These are phyloP conservation scores for Rhabdomys dilectus DNA, from an alignment of 2,113 vertebrate species.

Conservation along the genomic window DNA sequence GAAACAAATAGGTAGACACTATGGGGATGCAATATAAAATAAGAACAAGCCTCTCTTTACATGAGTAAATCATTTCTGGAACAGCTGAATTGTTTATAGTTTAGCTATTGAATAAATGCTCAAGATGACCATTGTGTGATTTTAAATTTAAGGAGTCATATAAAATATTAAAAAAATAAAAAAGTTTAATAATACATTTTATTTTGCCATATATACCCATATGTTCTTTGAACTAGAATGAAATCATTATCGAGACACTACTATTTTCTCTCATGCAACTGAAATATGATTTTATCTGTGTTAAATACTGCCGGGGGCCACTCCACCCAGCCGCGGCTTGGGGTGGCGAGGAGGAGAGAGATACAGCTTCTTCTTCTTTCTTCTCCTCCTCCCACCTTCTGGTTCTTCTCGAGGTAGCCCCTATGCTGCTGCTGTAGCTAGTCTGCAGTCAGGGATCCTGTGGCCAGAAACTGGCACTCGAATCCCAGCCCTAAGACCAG, in stretches of 20 bases:
- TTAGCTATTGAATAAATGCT: neutral
- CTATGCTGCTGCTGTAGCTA: no score
- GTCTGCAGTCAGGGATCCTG: no score
- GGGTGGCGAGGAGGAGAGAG: no score
- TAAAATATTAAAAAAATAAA: neutral
- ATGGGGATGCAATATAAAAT: neutral
- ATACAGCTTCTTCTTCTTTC: no score
- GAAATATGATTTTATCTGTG: neutral
- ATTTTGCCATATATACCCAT: neutral
- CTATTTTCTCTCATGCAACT: neutral
- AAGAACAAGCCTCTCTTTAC: neutral
- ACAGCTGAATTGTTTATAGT: neutral
- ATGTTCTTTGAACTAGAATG: neutral
- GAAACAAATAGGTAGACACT: no score
- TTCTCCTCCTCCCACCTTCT: no score
- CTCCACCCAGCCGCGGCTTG: no score
- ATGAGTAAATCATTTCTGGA: neutral
- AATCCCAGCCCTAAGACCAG: no score
- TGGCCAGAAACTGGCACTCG: no score
- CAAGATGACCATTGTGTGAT: no score
- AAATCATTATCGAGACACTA: neutral
- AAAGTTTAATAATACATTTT: neutral
- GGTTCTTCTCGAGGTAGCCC: no score
- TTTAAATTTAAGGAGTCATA: neutral
- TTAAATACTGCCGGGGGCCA: no score